A percentile compares a stretch with the other conserved stretches of the same genome.
These are phyloP conservation scores for Heliconius himera DNA, from an alignment of 1,140 invertebrate genomes.

Conservation along the genomic window DNA sequence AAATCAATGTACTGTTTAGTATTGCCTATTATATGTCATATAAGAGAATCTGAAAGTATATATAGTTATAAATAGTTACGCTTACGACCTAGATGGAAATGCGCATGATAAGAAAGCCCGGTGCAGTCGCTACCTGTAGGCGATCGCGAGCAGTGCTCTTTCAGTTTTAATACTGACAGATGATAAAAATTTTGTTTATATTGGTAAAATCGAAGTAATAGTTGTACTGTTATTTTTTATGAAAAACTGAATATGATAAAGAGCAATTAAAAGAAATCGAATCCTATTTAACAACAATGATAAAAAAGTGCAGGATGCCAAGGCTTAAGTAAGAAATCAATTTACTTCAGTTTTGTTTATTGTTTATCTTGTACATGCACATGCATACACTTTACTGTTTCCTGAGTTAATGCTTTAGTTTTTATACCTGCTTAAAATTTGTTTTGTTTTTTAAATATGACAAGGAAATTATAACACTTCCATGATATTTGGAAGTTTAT, in stretches of 20 bases:
- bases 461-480: no score
- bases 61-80: conserved; percentile 41
- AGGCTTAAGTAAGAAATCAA: conserved; percentile 13
- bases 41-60: conserved; percentile 16
- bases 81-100: conserved; percentile 46
- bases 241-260: background rate
- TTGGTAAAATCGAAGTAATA: background rate
- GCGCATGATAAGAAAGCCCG: conserved; percentile 50
- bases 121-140: conserved; percentile 28
- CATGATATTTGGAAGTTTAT: no score
- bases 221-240: background rate
- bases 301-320: conserved; percentile 10
- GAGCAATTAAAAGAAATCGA: background rate
- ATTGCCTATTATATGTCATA: conserved; percentile 39
- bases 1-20: conserved; percentile 7
- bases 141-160: conserved; percentile 16
- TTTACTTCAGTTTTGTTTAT: background rate
- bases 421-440: no score
- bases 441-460: no score
- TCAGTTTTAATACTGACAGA: background rate
- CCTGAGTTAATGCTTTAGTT: no score
- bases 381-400: no score
- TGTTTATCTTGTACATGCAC: no score
- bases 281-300: background rate
- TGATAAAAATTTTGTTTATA: no score